Evolutionary conservation across 2,888 invertebrate species (phyloP), one percentile per base, ranked within the genome.

Genomic region (Tubulanus polymorphus): DNA sequence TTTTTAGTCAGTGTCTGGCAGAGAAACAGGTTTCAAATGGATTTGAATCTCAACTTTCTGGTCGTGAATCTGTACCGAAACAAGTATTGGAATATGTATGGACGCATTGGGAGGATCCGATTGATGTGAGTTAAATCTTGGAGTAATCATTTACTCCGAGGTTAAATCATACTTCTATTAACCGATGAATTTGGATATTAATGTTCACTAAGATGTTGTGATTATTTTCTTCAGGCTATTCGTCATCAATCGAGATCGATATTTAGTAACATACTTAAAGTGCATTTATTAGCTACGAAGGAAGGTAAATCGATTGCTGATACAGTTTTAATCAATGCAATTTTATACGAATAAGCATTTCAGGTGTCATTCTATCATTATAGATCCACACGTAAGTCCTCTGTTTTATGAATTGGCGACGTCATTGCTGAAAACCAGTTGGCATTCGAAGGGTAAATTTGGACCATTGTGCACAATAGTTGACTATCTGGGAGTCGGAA

Each of bases 401-500:
- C 70, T 74, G 37, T 46, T 74, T n/a, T 56, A 57, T 28, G 51
- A 62, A 23, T 52, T 72, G 12, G 53, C 67, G 3, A 32, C 51
- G 18, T 65, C 66, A 6, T 60, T 78, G 18, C 57, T 72, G 51
- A 64, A 65, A 29, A 64, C 74, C 27, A 70, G 69, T 55, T 73
- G 74, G 73, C 68, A 71, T 35, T 65, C 65, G 35, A 70, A 72
- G 50, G 75, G 75, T n/a, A 77, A 76, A 56, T 77, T 75, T 63
- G 70, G 71, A 8, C 71, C 75, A 3, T 63, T 79, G n/a, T 56
- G 66, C 41, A 66, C 65, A 28, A 60, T 73, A 26, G 71, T 71
- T 15, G 88, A 60, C 72, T 76, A 76, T 59, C 63, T 79, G 50
- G 80, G 81, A 52, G 74, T 78, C 54, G 56, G 66, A 32, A 62